Conservation (phyloP, 1,140 invertebrate genomes). For the Zaprionus camerounensis region DNA sequence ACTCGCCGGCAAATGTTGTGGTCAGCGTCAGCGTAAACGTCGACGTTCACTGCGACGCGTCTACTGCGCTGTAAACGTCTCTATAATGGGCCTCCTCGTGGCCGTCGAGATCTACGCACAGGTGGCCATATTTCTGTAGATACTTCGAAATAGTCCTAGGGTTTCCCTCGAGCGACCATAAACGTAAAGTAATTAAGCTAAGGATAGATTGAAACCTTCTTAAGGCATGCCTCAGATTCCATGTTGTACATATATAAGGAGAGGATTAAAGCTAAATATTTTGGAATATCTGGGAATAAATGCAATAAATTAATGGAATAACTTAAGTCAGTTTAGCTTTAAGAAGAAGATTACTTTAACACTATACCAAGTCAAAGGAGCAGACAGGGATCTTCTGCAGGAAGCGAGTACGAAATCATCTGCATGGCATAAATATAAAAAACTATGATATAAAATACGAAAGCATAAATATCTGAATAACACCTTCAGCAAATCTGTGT, state of each 20-base stretch:
- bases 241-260: not conserved
- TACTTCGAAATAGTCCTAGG: not conserved
- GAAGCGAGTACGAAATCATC: not conserved
- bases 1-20: conserved; percentile 60
- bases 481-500: not conserved
- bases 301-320: not conserved
- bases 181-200: not conserved
- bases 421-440: not conserved
- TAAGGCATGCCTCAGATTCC: not conserved
- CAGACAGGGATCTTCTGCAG: not conserved
- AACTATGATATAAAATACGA: not conserved
- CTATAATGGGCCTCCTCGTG: conserved; percentile 76
- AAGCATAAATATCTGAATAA: not conserved
- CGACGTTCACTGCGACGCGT: conserved; percentile 84
- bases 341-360: conserved; percentile 2
- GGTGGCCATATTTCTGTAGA: conserved; percentile 77
- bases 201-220: not conserved
- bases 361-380: not conserved
- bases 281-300: not conserved
- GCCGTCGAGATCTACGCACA: conserved; percentile 81
- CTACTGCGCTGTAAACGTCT: conserved; percentile 81
- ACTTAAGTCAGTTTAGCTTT: not conserved
- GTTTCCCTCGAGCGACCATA: not conserved
- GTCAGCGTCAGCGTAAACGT: conserved; percentile 81
- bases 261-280: not conserved